Base-by-base conservation (phyloP, 2,888 invertebrate species). In the Cephus spinipes region DNA sequence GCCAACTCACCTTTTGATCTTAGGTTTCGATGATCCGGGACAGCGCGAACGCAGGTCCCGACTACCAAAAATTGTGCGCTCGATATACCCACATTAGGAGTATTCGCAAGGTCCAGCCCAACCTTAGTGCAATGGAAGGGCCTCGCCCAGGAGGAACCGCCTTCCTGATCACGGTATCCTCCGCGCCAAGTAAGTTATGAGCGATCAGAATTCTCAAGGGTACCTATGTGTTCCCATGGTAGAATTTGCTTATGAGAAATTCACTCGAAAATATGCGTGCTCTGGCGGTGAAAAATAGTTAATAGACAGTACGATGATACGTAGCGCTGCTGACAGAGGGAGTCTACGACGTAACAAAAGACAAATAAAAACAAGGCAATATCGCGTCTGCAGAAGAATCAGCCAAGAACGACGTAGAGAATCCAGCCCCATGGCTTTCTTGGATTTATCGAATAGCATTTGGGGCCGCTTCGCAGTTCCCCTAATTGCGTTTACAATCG, bases 101-200 rank as follows among this genome's bases (percentile, higher is more conserved):
- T 93, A 94, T 92, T 94, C 93, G 92, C 93, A 94, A 91, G 92
- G 93, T 94, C 92, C 90, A 89, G 87, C 92, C 94, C 93, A 88
- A 88, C 93, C 94, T 90, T 83, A 90, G 95, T 95, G 95, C 95
- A 95, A 95, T 94, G 95, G 92, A 91, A 90, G 93, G 93, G 92
- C 93, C 94, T 94, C 90, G 90, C 92, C 93, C 91, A 93, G 90
- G 93, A 92, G 94, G 93, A 94, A 93, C 93, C 93, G 93, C 94
- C 94, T 93, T 90, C 92, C 1, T 94, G 95, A 95, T 95, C 95
- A 93, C 94, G 94, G 94, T 94, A 92, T 92, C 93, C 94, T 94
- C 95, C 94, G 92, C 94, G 95, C 94, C 94, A 95, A 95, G 95
- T 95, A 95, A 95, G 95, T 94, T 91, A 90, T 90, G 81, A 73